A percentile compares a stretch with the other conserved stretches of the same genome.
These are phyloP conservation scores for Halcyon chelicuti DNA, from an alignment of 2,797 vertebrate genomes.

Conservation along the genomic window DNA sequence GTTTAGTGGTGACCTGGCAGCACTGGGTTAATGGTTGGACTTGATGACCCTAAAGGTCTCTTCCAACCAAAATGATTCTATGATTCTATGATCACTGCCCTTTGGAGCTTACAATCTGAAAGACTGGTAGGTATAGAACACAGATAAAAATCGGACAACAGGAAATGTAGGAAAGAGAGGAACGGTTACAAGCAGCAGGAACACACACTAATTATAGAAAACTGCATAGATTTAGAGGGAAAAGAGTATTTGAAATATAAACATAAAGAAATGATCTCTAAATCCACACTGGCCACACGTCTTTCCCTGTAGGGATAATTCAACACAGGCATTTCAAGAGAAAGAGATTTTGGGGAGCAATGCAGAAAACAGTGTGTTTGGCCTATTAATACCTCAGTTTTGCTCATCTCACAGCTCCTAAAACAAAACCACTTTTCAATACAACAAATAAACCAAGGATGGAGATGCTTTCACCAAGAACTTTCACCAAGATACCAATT, in stretches of 20 bases:
- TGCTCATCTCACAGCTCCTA: neutral
- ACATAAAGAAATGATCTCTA: neutral
- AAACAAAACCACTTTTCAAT: neutral
- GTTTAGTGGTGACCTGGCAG: neutral
- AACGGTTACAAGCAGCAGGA: neutral
- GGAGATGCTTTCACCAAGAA: neutral
- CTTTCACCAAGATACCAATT: neutral
- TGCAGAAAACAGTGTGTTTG: neutral
- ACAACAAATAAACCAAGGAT: neutral
- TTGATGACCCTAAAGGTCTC: neutral
- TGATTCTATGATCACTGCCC: neutral
- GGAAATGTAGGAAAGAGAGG: neutral
- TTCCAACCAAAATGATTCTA: neutral
- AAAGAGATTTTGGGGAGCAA: neutral
- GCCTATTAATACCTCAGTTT: neutral
- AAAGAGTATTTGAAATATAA: neutral
- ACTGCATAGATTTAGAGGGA: neutral
- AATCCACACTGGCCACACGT: accelerated
- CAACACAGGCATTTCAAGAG: neutral
- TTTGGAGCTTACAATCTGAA: neutral
- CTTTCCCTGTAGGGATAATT: neutral
- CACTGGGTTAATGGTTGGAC: neutral
- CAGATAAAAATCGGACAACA: neutral
- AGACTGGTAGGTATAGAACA: neutral
- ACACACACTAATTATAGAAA: neutral